These are phyloP conservation scores for Cathartes aura DNA, from an alignment of 2,113 vertebrate genomes.

Conservation along the genomic window DNA sequence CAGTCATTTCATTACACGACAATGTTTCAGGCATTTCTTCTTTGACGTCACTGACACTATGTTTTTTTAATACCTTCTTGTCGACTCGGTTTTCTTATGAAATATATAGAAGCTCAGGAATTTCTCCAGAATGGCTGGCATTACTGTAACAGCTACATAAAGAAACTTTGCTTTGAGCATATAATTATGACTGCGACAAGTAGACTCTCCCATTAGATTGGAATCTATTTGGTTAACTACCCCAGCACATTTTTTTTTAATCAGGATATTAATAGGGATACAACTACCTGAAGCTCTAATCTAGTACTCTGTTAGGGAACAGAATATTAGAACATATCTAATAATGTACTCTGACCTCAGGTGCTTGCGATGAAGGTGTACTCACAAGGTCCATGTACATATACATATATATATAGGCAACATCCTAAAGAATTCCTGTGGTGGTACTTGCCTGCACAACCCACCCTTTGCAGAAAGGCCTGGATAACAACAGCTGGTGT, in stretches of 20 bases:
- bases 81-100: not conserved
- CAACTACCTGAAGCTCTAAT: not conserved
- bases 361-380: not conserved
- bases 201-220: not conserved
- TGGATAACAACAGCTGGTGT: not conserved
- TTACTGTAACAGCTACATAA: not conserved
- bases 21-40: not conserved
- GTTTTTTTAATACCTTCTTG: not conserved
- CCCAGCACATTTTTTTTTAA: not conserved
- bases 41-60: not conserved
- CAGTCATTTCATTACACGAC: not conserved
- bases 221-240: not conserved
- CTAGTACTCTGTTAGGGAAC: not conserved
- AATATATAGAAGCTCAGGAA: not conserved
- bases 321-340: not conserved
- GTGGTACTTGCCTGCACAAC: not conserved
- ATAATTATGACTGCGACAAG: not conserved
- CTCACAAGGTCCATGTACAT: not conserved
- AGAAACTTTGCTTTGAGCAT: not conserved
- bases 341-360: not conserved
- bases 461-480: not conserved
- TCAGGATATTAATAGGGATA: not conserved
- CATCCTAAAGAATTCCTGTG: not conserved
- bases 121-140: not conserved
- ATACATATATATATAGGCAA: not conserved